Evolutionary conservation across 2,888 invertebrate genomes (phyloP), one percentile per base, ranked within the genome.

Genomic region (Furcula furcula): DNA sequence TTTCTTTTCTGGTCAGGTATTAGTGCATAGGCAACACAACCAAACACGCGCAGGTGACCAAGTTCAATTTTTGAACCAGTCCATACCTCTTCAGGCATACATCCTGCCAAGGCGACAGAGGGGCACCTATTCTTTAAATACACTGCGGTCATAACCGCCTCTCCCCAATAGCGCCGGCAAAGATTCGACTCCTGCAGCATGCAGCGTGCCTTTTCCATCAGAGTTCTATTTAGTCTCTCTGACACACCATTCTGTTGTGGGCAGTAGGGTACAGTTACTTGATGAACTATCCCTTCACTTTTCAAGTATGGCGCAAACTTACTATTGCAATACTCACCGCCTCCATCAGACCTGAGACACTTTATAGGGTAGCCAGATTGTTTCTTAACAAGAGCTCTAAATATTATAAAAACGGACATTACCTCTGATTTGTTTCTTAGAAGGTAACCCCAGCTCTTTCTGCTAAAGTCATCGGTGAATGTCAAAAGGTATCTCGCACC

Each of bases 1-100:
- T 14, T 18, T 9, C 26, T 15, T 9, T 26, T 19, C n/a, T 7
- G 11, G 12, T 9, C 18, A 11, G 11, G 19, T 19, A 29, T 10
- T 11, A 11, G 4, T 6, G 9, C 16, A 32, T 32, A 26, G 28
- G 31, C 40, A 7, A 26, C 11, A 25, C 44, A 36, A 13, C 40
- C 44, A 31, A 40, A 44, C 1, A 40, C 29, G 7, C 34, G 32
- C 13, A 42, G 20, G 14, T 42, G 43, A 19, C 28, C 21, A 5
- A 42, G 19, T 16, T 33, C 31, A 7, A 38, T 14, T 6, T 14
- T 14, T 7, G 34, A 35, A 2, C 31, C 18, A 32, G 36, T 19
- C 45, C 45, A 45, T 4, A 23, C 23, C 12, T 23, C 23, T 7
- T 23, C 12, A 2, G 23, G 23, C 4, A 23, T 12, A 1, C 7